A percentile compares a stretch with the other conserved stretches of the same genome.
Conservation (phyloP, 2,113 vertebrate genomes). For the Morone chrysops region DNA sequence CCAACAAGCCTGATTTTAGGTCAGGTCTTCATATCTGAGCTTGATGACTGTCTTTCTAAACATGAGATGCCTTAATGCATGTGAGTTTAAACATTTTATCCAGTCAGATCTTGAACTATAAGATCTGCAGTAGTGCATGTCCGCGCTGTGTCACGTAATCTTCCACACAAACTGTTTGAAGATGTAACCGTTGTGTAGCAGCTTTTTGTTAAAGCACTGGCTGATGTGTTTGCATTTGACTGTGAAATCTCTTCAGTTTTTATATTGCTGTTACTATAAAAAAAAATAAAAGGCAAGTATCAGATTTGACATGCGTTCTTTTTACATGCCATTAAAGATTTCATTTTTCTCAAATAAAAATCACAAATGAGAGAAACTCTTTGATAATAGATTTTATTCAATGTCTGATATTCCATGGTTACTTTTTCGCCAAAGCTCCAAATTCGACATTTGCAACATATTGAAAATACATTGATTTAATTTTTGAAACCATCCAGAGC, state of each 20-base stretch:
- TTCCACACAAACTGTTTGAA: conserved; percentile 14
- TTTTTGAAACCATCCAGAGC: conserved; percentile 37
- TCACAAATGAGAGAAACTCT: conserved; percentile 36
- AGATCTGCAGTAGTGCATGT: conserved; percentile 17
- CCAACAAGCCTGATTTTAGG: background rate
- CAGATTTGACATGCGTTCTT: background rate
- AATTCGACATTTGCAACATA: conserved; percentile 35
- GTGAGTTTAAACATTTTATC: conserved; percentile 1
- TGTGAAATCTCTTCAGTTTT: conserved; percentile 49
- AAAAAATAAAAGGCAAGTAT: conserved; percentile 38
- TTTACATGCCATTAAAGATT: conserved; percentile 1
- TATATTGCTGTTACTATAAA: conserved; percentile 53
- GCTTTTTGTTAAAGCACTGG: conserved; percentile 34
- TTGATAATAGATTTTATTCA: conserved; percentile 72
- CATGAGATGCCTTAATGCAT: conserved; percentile 64
- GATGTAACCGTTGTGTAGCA: conserved; percentile 22
- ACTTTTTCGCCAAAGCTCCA: conserved; percentile 20
- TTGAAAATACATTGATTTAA: conserved; percentile 25
- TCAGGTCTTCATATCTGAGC: background rate
- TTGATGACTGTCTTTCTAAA: conserved; percentile 18
- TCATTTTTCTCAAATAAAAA: conserved; percentile 31
- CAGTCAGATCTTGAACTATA: background rate
- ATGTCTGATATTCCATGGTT: conserved; percentile 48
- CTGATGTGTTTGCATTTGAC: conserved; percentile 37
- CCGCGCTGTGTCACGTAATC: background rate